phyloP scores from a whole-genome alignment of 2,113 vertebrate genomes.

The Salvelinus sp. region DNA sequence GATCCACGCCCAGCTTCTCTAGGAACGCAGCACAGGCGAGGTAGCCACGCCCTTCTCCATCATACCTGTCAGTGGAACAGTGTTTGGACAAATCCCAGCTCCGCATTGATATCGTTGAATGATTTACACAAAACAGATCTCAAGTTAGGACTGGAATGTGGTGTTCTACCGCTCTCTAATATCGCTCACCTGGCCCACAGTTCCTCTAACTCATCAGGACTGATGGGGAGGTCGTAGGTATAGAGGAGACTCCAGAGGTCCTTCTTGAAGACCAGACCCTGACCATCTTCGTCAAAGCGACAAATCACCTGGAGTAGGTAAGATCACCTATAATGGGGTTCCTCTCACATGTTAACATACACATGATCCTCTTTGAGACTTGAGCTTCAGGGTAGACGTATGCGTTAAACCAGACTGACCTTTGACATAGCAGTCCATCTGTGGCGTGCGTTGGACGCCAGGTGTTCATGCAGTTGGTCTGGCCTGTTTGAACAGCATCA shows the following conservation, averaged over 20 bases:
- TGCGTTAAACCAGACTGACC: constrained; percentile 60
- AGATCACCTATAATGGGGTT: background rate
- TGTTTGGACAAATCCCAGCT: too few relatives aligned
- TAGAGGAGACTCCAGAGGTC: constrained; percentile 68
- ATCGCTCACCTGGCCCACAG: constrained; percentile 73
- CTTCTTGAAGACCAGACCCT: constrained; percentile 60
- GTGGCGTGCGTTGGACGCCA: constrained; percentile 74
- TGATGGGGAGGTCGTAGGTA: constrained; percentile 71
- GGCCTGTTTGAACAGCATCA: constrained; percentile 45
- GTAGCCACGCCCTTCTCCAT: background rate
- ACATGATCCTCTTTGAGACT: too few relatives aligned
- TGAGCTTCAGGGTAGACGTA: background rate
- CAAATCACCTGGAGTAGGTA: constrained; percentile 62
- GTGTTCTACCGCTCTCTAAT: too few relatives aligned
- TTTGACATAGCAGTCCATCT: constrained; percentile 81
- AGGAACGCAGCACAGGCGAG: background rate
- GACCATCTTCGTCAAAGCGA: constrained; percentile 62
- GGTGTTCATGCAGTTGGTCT: constrained; percentile 80
- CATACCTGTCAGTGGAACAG: background rate
- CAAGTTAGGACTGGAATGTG: too few relatives aligned
- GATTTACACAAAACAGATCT: too few relatives aligned
- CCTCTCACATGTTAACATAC: background rate
- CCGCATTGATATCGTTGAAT: too few relatives aligned
- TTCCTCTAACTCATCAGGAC: constrained; percentile 70
- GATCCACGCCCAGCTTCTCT: background rate